Evolutionary conservation across 2,797 vertebrate species (phyloP).

Genomic region (Phalanger gymnotis): DNA sequence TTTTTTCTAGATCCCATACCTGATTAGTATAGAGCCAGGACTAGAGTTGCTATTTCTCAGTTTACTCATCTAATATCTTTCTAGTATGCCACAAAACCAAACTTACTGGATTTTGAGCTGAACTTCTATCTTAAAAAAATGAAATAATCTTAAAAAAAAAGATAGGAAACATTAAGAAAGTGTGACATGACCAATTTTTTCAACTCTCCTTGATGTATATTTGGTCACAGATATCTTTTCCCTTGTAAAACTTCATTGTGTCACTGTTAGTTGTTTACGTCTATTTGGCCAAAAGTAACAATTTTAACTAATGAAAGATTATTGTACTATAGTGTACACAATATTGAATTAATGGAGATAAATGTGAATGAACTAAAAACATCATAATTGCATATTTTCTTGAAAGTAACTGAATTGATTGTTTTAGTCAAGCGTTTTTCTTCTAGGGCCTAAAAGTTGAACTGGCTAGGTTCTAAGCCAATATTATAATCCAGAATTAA

Average conservation of each 20-base stretch:
- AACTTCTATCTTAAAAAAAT: not conserved
- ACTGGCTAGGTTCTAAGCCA: not conserved
- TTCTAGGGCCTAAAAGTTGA: slow-evolving; percentile 27
- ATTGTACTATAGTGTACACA: not conserved
- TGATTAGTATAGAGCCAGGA: not conserved
- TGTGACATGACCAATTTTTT: not conserved
- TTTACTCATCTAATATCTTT: not conserved
- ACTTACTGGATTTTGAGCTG: not conserved
- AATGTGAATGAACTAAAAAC: not conserved
- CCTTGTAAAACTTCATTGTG: not conserved
- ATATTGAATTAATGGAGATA: slow-evolving; percentile 11
- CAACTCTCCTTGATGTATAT: not conserved
- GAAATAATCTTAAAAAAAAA: not conserved
- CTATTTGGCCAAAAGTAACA: not conserved
- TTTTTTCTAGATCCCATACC: not conserved
- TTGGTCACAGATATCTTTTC: not conserved
- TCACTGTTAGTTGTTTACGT: not conserved
- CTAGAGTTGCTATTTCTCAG: too few relatives aligned
- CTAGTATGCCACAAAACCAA: too few relatives aligned
- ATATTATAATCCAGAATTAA: slow-evolving; percentile 15
- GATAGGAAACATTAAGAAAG: not conserved
- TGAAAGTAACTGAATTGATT: slow-evolving; percentile 20
- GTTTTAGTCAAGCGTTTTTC: slow-evolving; percentile 46
- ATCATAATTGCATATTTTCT: slow-evolving; percentile 35
- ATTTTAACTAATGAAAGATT: not conserved